phyloP scores from a whole-genome alignment of 2,888 invertebrate genomes.

The Ophioninae sp. region DNA sequence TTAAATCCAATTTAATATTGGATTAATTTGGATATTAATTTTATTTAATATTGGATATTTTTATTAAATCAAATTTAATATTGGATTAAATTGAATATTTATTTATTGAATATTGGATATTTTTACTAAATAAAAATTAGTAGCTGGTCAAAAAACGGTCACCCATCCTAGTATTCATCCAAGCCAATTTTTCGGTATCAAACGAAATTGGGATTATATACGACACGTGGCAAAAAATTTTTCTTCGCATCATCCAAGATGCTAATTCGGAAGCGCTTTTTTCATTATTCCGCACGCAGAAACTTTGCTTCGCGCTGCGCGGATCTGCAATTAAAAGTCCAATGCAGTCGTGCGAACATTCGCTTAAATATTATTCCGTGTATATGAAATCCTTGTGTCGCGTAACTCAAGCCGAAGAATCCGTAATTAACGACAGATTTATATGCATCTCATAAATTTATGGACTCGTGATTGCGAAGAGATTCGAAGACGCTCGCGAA shows the following conservation, averaged over 20 bases:
- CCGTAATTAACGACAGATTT: background rate
- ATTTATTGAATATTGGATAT: too few relatives aligned
- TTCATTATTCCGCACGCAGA: slow-evolving; percentile 18
- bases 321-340: background rate
- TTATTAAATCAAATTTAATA: too few relatives aligned
- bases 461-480: background rate
- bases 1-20: too few relatives aligned
- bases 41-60: too few relatives aligned
- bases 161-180: too few relatives aligned
- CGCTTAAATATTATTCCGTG: background rate
- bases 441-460: slow-evolving; percentile 13
- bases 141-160: too few relatives aligned
- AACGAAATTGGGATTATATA: background rate
- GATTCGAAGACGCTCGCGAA: background rate
- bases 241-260: background rate
- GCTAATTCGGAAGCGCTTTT: background rate
- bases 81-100: too few relatives aligned
- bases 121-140: too few relatives aligned
- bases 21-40: too few relatives aligned
- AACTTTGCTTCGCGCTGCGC: background rate
- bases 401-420: slow-evolving; percentile 13
- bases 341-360: background rate
- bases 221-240: background rate
- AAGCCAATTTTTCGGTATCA: too few relatives aligned
- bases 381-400: background rate